Base-by-base conservation (phyloP, 1,140 invertebrate species). In the Cherax destructor region DNA sequence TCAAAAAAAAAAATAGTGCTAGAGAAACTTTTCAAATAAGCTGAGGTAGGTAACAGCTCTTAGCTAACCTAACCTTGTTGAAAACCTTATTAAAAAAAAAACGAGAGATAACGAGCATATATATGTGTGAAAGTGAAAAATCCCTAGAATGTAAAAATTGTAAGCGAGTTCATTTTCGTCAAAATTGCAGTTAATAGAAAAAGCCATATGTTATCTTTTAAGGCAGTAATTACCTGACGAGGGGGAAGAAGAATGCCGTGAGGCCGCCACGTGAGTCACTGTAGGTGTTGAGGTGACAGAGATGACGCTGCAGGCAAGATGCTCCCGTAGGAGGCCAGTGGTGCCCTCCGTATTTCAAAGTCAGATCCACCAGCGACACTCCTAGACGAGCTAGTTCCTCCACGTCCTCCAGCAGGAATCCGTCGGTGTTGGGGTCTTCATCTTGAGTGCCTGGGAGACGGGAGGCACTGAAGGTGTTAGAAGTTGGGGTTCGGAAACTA, bases 201-300 rank as follows among this genome's bases (percentile, higher is more conserved):
- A 2, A 41, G 30, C 0, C 30, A 41, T 41, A 41, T 41, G 1
- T 79, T 10, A 79, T 18, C 16, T 11, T 47, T 30, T 47, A 21
- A 65, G 61, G 61, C 61, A 65, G 18, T 65, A 65, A 18, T 69
- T 65, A 91, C 89, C 89, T 91, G n/a, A 79, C 69, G 76, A 91
- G 7, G 16, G 89, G 89, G 56, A 91, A 79, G 56, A 78, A 7
- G 30, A 86, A 52, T 47, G 69, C 76, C 18, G 69, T 78, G 41
- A 91, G 21, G 16, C 83, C 89, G 5, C 83, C 83, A 18, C 69
- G 72, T 47, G 49, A 52, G 49, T 86, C 83, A 24, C 89, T 91
- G 50, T 61, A 47, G 56, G 74, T 50, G 76, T 91, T 91, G 59
- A 91, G 83, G n/a, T 86, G 81, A 72, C 89, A 91, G 11, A 91